Percentiles rank a stretch among this genome's conserved stretches.
Evolutionary conservation across 2,888 invertebrate genomes (phyloP).

Genomic region (Dryadula phaetusa): DNA sequence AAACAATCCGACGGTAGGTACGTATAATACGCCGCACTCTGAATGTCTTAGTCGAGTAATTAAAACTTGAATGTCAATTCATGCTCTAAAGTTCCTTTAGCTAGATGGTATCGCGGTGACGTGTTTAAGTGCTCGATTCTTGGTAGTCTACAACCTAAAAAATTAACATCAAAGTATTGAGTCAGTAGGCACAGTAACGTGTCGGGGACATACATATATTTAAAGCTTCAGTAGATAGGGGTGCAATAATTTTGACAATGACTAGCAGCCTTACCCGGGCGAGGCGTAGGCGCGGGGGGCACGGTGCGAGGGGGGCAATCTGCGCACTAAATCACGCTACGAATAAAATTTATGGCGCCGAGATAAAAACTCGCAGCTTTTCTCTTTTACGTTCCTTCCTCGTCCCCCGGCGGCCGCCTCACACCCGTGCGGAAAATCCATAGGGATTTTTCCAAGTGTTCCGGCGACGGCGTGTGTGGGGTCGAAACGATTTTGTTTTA

Average conservation of each 20-base stretch:
- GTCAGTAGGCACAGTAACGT: constrained; percentile 79
- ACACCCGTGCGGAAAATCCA: constrained; percentile 80
- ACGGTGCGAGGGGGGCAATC: constrained; percentile 80
- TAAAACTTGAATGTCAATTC: constrained; percentile 45
- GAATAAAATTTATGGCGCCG: constrained; percentile 86
- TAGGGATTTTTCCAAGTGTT: constrained; percentile 85
- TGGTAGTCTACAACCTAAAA: constrained; percentile 57
- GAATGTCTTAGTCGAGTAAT: constrained; percentile 47
- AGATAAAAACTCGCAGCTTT: constrained; percentile 86
- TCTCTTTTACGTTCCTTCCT: constrained; percentile 85
- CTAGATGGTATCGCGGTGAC: constrained; percentile 42
- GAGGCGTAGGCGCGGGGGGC: constrained; percentile 79
- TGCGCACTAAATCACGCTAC: constrained; percentile 86
- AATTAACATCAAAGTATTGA: constrained; percentile 60
- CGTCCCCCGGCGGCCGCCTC: constrained; percentile 68
- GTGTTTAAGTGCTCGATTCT: constrained; percentile 44
- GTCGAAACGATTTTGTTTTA: constrained; percentile 84
- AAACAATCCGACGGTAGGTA: constrained; percentile 56
- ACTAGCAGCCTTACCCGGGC: constrained; percentile 83
- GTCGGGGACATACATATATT: constrained; percentile 84
- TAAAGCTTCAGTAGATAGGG: constrained; percentile 84
- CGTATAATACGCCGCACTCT: constrained; percentile 52
- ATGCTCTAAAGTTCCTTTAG: constrained; percentile 42
- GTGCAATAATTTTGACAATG: constrained; percentile 85
- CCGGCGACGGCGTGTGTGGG: constrained; percentile 82